A percentile compares a stretch with the other conserved stretches of the same genome.
phyloP scores from a whole-genome alignment of 1,140 invertebrate genomes.

The Cydia amplana region DNA sequence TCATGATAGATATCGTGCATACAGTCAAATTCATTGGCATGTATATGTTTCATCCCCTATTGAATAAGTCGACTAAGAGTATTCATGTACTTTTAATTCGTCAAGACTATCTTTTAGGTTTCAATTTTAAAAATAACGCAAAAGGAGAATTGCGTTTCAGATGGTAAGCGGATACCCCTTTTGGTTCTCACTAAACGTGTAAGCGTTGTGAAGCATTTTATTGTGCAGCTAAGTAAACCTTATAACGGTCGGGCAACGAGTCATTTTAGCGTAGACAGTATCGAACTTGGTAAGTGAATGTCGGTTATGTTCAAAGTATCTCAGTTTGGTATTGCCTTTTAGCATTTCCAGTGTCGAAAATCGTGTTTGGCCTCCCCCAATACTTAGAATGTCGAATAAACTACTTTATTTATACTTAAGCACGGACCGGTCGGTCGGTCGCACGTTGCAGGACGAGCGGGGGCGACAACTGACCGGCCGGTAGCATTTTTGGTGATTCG shows the following conservation, averaged over 20 bases:
- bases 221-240: background rate
- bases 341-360: conserved; percentile 41
- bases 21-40: background rate
- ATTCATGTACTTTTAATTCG: background rate
- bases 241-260: background rate
- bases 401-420: conserved; percentile 37
- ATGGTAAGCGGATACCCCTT: background rate
- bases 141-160: background rate
- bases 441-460: background rate
- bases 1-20: background rate
- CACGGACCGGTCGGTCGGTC: conserved; percentile 33
- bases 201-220: background rate
- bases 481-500: conserved; percentile 60
- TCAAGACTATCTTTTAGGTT: background rate
- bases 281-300: conserved; percentile 42
- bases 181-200: background rate
- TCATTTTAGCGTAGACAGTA: conserved; percentile 37
- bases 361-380: conserved; percentile 43
- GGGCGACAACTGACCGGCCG: conserved; percentile 19
- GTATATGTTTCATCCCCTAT: background rate
- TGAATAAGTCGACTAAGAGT: background rate
- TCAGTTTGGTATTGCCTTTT: conserved; percentile 37
- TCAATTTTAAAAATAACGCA: background rate
- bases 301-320: conserved; percentile 32
- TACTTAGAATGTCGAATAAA: conserved; percentile 33